Percentiles rank a stretch among this genome's conserved stretches.
Evolutionary conservation across 2,113 vertebrate species (phyloP).

Genomic region (Chauna torquata): DNA sequence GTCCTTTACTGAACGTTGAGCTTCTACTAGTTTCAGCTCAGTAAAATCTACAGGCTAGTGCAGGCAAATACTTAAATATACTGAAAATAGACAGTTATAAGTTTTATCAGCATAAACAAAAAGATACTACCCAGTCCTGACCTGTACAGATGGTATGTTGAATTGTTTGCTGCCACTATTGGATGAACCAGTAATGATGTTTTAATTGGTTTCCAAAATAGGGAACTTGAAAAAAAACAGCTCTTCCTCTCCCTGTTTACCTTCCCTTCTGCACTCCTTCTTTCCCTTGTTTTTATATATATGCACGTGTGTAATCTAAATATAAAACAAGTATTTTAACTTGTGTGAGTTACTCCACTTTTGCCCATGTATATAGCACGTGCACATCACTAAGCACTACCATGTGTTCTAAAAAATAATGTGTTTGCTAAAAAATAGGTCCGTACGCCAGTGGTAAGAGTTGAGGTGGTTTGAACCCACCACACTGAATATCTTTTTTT

Average conservation of each 20-base stretch:
- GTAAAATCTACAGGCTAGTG: background rate
- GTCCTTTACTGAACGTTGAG: background rate
- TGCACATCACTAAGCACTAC: background rate
- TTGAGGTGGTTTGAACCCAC: background rate
- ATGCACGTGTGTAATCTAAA: background rate
- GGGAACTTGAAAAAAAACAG: background rate
- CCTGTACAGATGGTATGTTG: background rate
- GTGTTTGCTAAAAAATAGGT: background rate
- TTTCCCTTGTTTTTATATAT: background rate
- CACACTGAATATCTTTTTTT: background rate
- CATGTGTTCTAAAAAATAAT: background rate
- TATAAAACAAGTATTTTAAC: background rate
- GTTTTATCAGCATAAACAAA: background rate
- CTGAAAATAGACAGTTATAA: background rate
- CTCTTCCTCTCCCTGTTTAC: background rate
- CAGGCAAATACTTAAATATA: background rate
- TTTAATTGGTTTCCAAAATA: slow-evolving; percentile 25
- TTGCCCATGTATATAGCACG: background rate
- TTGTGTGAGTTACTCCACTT: background rate
- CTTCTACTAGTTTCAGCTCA: background rate
- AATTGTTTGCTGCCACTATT: background rate
- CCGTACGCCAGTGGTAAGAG: background rate
- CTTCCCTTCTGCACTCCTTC: background rate
- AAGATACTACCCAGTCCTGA: background rate
- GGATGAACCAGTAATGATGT: background rate